These are phyloP conservation scores for Oryzias celebensis DNA, from an alignment of 2,113 vertebrate species.

Conservation along the genomic window DNA sequence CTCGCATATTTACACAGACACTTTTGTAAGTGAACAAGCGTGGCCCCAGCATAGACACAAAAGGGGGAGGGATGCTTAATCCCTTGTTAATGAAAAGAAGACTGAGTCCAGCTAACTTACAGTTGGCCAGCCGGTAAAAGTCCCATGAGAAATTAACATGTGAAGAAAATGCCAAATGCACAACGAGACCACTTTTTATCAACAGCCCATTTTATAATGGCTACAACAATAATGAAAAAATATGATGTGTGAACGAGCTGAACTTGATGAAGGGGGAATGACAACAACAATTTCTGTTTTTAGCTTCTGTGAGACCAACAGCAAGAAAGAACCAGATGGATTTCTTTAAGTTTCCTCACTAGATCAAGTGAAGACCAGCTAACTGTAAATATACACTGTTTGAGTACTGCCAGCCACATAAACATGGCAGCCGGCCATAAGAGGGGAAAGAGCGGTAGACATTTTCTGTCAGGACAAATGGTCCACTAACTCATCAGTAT, in stretches of 20 bases:
- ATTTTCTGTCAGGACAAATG: conserved; percentile 14
- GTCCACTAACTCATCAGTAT: conserved; percentile 23
- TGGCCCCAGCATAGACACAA: conserved; percentile 17
- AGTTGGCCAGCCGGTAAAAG: conserved; percentile 25
- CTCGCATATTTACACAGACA: not conserved
- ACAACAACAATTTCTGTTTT: conserved; percentile 2
- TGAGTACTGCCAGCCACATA: not conserved
- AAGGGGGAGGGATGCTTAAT: conserved; percentile 40
- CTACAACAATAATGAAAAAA: not conserved
- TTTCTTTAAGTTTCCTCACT: not conserved
- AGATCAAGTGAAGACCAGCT: conserved; percentile 2
- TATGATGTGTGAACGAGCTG: not conserved
- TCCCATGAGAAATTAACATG: conserved; percentile 39
- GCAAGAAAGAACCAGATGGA: not conserved
- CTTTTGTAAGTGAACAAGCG: conserved; percentile 7
- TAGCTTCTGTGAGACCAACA: not conserved
- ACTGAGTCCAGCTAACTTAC: conserved; percentile 33
- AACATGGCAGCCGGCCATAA: not conserved
- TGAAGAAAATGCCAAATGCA: conserved; percentile 22
- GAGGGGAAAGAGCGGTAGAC: conserved; percentile 10
- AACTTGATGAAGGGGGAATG: not conserved
- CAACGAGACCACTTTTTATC: conserved; percentile 1
- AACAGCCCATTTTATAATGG: conserved; percentile 9
- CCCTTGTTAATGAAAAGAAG: conserved; percentile 56
- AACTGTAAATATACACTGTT: not conserved